A percentile compares a stretch with the other conserved stretches of the same genome.
phyloP scores from a whole-genome alignment of 2,888 invertebrate genomes.

The Metallyticus violacea region DNA sequence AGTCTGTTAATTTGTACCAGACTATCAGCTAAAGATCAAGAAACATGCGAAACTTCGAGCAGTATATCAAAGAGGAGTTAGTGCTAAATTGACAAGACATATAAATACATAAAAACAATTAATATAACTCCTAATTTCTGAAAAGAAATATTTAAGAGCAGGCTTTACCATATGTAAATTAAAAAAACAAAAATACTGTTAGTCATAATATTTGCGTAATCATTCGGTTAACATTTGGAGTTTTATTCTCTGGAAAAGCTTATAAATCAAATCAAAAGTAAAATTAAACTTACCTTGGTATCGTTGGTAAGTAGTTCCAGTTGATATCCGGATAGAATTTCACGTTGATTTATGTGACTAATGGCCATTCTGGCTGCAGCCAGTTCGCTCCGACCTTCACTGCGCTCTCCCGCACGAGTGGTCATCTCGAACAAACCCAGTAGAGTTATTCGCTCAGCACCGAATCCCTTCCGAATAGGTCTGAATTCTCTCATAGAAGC shows the following conservation, averaged over 20 bases:
- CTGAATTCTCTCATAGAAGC: not conserved
- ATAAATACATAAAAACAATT: no score
- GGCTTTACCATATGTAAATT: no score
- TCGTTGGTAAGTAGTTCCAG: constrained; percentile 78
- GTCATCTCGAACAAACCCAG: constrained; percentile 79
- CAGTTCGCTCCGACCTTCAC: constrained; percentile 70
- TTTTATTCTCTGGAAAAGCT: not conserved
- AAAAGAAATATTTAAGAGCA: no score
- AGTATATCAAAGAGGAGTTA: no score
- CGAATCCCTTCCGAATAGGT: not conserved
- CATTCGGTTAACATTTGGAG: no score
- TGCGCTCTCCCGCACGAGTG: constrained; percentile 59
- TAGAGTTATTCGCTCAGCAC: constrained; percentile 54
- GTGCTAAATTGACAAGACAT: no score
- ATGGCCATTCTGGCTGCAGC: constrained; percentile 78
- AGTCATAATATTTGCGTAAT: no score
- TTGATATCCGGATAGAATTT: constrained; percentile 67
- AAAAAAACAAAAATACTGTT: no score
- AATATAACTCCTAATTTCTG: no score
- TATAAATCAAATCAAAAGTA: not conserved
- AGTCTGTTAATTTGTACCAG: no score
- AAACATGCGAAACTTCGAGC: no score
- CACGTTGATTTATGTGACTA: constrained; percentile 70
- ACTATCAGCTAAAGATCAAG: no score
- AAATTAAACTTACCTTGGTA: constrained; percentile 65